Evolutionary conservation across 2,797 vertebrate species (phyloP), one percentile per base, ranked within the genome.

Genomic region (Melanotaenia boesemani): DNA sequence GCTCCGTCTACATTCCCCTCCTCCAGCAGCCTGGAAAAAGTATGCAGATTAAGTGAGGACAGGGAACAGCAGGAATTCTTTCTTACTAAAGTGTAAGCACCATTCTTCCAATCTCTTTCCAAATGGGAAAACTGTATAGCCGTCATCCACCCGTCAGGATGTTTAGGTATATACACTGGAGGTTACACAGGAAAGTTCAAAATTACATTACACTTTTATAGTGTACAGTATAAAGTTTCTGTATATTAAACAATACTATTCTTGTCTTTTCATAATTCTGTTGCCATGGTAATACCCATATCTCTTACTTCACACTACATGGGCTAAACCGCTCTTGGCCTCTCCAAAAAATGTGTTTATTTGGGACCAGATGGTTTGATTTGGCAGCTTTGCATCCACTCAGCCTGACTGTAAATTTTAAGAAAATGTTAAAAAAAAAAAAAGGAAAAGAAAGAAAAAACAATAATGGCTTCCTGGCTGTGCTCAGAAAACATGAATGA

Each of bases 1-100:
- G 98, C 98, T 76, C 91, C 97, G 37, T 96, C 95, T 67, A 94
- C 76, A 83, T 98, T 95, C 37, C 97, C 98, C 92, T 98, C 98
- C 88, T 99, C 98, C 64, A 99, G 91, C 79, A 96, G 92, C 93
- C 98, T 99, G 84, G 10, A 68, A 9, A 16, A 34, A 75, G 18
- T 20, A 9, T 4, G 44, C 18, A 73, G 12, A 72, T 1, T 0
- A 9, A 46, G 59, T 54, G n/a, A 68, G 62, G 58, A 65, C 2
- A 52, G 15, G 5, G 4, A 15, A 41, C 7, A 26, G 11, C 1
- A 20, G 26, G 24, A 28, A 57, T 36, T 3, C 39, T 13, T 9
- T 60, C 41, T 20, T 11, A 6, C 44, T 22, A 18, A 22, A 34
- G 36, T 39, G 15, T 3, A 12, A 24, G 7, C 3, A 12, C n/a